Evolutionary conservation across 2,888 invertebrate species (phyloP).

Genomic region (Tridacna gigas): DNA sequence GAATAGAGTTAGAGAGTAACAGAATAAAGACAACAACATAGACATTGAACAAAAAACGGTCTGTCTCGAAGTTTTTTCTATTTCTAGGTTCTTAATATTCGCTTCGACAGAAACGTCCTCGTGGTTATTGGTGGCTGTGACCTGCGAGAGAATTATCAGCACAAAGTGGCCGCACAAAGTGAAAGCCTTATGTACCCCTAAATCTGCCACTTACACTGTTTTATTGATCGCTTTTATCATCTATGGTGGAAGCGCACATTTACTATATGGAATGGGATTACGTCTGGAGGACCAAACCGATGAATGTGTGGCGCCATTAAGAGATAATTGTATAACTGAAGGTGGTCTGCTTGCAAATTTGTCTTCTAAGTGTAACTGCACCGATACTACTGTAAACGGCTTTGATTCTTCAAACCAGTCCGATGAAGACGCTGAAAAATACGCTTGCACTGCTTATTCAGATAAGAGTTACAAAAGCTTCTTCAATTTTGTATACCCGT

Average conservation of each 20-base stretch:
- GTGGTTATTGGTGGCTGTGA: constrained; percentile 47
- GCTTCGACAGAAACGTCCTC: constrained; percentile 44
- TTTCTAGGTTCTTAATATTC: constrained; percentile 30
- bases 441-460: neutral
- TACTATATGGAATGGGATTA: constrained; percentile 29
- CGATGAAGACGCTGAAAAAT: neutral
- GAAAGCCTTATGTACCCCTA: constrained; percentile 30
- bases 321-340: neutral
- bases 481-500: constrained; percentile 31
- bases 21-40: neutral
- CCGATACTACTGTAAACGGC: neutral
- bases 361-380: neutral
- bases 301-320: neutral
- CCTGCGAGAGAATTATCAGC: constrained; percentile 43
- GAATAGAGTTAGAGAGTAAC: no score
- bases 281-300: neutral
- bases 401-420: neutral
- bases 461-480: constrained; percentile 16
- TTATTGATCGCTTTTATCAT: constrained; percentile 6
- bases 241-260: constrained; percentile 25
- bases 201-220: constrained; percentile 18
- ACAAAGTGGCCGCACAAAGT: constrained; percentile 45
- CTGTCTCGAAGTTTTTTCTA: neutral
- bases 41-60: neutral
- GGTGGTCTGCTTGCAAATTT: neutral